Conservation (phyloP, 1,140 invertebrate species). For the Whitmania pigra region DNA sequence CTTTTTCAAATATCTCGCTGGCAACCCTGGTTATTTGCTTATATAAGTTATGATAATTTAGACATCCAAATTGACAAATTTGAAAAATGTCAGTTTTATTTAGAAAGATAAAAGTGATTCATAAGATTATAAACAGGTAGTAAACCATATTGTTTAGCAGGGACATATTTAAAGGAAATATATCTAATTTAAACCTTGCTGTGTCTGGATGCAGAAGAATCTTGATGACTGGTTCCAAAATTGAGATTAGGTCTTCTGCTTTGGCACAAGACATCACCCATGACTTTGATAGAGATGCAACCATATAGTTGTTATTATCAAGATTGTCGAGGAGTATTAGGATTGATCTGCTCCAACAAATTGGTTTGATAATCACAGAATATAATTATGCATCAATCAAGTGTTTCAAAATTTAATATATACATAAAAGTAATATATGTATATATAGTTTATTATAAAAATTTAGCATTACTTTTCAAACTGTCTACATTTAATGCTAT, state of each 20-base stretch:
- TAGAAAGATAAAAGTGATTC: no score
- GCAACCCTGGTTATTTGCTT: no score
- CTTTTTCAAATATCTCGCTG: no score
- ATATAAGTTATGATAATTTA: no score
- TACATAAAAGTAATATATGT: no score
- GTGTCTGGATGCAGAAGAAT: constrained; percentile 69
- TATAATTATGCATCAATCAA: background rate
- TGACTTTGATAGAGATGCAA: constrained; percentile 57
- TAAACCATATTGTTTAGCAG: background rate
- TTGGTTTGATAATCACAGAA: background rate
- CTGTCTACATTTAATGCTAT: no score
- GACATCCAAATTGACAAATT: no score
- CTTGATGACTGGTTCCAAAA: constrained; percentile 64
- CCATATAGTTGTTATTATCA: constrained; percentile 54
- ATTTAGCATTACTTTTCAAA: no score
- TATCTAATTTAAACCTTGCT: constrained; percentile 46
- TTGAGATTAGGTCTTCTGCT: constrained; percentile 59
- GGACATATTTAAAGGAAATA: background rate
- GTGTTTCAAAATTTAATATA: background rate
- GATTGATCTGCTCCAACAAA: constrained; percentile 49
- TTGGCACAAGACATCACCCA: constrained; percentile 62
- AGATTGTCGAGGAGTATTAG: constrained; percentile 66
- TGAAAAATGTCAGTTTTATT: no score
- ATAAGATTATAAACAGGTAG: no score
- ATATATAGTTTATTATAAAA: no score